Percentiles rank a stretch among this genome's conserved stretches.
Evolutionary conservation across 1,140 invertebrate genomes (phyloP).

Genomic region (Ceratina australensis): DNA sequence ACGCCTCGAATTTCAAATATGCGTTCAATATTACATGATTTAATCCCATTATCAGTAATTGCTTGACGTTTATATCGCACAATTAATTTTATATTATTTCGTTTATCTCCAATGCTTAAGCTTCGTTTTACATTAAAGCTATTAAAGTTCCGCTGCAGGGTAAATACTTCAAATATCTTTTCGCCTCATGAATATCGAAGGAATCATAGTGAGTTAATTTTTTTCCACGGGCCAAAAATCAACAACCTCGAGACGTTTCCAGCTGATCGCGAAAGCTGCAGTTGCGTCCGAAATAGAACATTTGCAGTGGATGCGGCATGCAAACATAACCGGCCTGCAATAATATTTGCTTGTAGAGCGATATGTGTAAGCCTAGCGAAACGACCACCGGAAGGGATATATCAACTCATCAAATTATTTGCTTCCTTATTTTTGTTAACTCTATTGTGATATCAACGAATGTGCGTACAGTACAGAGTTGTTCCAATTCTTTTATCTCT

Average conservation of each 20-base stretch:
- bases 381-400: slow-evolving; percentile 25
- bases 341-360: slow-evolving; percentile 55
- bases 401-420: background rate
- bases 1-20: background rate
- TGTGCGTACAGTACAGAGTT: no score
- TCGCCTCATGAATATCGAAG: background rate
- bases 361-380: slow-evolving; percentile 33
- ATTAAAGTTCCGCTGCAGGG: background rate
- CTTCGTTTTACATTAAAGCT: no score
- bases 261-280: slow-evolving; percentile 40
- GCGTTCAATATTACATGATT: no score
- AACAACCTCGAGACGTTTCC: slow-evolving; percentile 46
- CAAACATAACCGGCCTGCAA: slow-evolving; percentile 45
- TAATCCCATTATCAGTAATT: background rate
- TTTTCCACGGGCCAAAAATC: slow-evolving; percentile 12
- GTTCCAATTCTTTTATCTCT: no score
- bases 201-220: background rate
- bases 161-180: no score
- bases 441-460: background rate
- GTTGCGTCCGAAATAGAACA: slow-evolving; percentile 44
- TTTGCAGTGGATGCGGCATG: slow-evolving; percentile 42
- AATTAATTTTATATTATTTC: background rate
- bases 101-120: no score
- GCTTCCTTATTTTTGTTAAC: background rate
- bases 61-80: background rate